phyloP scores from a whole-genome alignment of 2,113 vertebrate genomes.

The Pterocles gutturalis region DNA sequence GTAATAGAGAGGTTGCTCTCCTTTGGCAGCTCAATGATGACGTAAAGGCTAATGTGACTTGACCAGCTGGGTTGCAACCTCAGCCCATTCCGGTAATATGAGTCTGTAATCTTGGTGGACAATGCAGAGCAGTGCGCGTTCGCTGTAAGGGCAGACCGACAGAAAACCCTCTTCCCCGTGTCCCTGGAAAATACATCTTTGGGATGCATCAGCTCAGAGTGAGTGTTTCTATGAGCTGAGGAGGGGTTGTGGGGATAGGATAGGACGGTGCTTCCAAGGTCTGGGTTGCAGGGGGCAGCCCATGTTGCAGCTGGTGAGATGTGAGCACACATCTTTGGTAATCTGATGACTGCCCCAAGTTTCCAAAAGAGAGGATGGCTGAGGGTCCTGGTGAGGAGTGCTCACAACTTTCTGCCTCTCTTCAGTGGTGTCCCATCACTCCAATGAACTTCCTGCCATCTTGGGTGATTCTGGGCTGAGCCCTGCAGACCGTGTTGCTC shows the following conservation, averaged over 20 bases:
- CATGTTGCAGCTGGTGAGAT: conserved; percentile 51
- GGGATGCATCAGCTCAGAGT: not conserved
- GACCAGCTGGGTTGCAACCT: conserved; percentile 53
- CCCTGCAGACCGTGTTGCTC: conserved; percentile 78
- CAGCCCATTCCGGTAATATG: conserved; percentile 11
- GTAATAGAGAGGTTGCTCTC: not conserved
- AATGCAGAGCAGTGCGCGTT: conserved; percentile 70
- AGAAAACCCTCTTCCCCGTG: conserved; percentile 14
- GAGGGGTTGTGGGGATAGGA: conserved; percentile 48
- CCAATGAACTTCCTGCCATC: conserved; percentile 82
- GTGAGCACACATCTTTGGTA: conserved; percentile 86
- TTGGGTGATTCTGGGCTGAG: conserved; percentile 76
- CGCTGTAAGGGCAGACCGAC: conserved; percentile 85
- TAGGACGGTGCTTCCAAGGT: not conserved
- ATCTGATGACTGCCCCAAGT: conserved; percentile 82
- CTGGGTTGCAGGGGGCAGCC: conserved; percentile 39
- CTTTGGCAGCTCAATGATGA: conserved; percentile 76
- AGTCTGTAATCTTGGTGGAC: conserved; percentile 86
- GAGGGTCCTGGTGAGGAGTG: not conserved
- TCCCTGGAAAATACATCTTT: not conserved
- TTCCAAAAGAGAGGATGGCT: not conserved
- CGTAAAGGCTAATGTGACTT: conserved; percentile 83
- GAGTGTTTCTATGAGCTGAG: conserved; percentile 20
- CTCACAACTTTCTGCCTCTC: not conserved
- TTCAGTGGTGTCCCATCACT: conserved; percentile 85